Evolutionary conservation across 2,888 invertebrate genomes (phyloP), one percentile per base, ranked within the genome.

Genomic region (Drosophila peninsularis): DNA sequence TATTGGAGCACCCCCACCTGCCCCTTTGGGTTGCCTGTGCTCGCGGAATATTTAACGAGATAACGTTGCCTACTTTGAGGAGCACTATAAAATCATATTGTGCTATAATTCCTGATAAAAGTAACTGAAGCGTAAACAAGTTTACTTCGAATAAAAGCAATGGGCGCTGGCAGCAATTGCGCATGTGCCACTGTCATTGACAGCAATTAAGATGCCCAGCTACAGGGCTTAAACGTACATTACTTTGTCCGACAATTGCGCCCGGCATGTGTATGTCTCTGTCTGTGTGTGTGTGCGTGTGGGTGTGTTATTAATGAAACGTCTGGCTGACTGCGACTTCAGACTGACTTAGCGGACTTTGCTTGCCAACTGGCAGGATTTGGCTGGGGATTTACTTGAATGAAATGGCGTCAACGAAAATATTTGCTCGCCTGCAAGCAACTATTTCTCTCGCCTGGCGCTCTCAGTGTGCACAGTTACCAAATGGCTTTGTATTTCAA

Each of bases 291-390:
- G 34, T 60, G 30, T 24, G 37, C 66, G 50, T 56, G 58, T 36
- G 62, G 45, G 56, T 44, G 17, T 65, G 66, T 74, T 88, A 78
- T 86, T 88, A 84, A 87, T 88, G 84, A 86, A 78, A 63, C 70
- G 63, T 72, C 67, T 71, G 49, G 58, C 54, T 19, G 56, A 53
- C 50, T 49, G 62, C 62, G 77, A 71, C 62, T 71, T 55, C 47
- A 34, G 67, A 78, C 80, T 86, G 73, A 82, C 83, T 80, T 75
- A 71, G 62, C 67, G 63, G 83, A 73, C 75, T 82, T 72, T 82
- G 58, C 61, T 45, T 72, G 62, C 60, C 67, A 64, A 67, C 65
- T 71, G 55, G 62, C 30, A 32, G 88, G 86, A 83, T 80, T 88
- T 83, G 37, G 65, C 57, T 62, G 71, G 54, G 81, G 89, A 86